Evolutionary conservation across 2,797 vertebrate species (phyloP).

Genomic region (Halcyon leucocephala): DNA sequence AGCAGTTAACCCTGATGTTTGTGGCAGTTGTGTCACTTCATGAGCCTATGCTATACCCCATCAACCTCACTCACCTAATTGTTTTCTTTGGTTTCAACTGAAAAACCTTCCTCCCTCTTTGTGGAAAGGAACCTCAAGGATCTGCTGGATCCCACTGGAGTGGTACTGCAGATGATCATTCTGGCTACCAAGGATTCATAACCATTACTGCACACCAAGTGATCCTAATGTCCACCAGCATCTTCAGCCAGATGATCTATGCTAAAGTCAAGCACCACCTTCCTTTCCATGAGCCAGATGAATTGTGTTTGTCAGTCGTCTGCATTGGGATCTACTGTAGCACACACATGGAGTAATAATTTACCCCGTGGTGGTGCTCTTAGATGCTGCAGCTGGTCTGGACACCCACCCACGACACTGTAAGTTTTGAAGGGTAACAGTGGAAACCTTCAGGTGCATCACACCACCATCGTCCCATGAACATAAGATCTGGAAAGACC

Average conservation of each 20-base stretch:
- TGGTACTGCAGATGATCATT: background rate
- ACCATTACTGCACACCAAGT: rapidly evolving
- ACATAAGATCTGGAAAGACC: background rate
- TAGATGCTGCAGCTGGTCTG: background rate
- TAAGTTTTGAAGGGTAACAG: background rate
- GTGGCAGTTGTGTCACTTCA: background rate
- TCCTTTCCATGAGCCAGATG: background rate
- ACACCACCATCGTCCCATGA: background rate
- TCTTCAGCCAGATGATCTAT: background rate
- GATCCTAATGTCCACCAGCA: background rate
- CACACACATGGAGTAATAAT: background rate
- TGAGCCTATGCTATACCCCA: background rate
- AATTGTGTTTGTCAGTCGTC: background rate
- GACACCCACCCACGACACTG: background rate
- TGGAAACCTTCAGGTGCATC: background rate
- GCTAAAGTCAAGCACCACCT: background rate
- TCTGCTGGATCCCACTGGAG: background rate
- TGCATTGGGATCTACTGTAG: background rate
- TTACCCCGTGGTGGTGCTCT: background rate
- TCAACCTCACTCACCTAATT: background rate
- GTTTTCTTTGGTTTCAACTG: background rate
- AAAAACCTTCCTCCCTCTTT: background rate
- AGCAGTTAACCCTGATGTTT: background rate
- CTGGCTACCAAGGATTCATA: background rate
- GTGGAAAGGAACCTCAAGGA: background rate